Evolutionary conservation across 2,888 invertebrate species (phyloP).

Genomic region (Neria commutata): DNA sequence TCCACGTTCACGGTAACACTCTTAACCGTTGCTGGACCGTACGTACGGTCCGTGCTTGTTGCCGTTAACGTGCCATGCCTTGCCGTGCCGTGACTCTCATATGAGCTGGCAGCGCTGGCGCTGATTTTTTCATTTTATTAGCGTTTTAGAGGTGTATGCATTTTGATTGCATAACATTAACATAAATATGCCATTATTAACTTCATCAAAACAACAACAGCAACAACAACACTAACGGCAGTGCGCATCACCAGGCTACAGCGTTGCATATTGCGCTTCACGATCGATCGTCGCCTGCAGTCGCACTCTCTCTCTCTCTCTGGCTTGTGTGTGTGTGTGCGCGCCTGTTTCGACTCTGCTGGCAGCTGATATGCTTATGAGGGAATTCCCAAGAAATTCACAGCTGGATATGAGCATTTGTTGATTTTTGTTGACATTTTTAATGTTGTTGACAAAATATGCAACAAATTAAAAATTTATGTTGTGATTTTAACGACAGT

Average conservation of each 20-base stretch:
- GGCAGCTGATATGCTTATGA: constrained; percentile 25
- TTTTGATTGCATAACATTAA: constrained; percentile 57
- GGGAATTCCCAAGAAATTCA: constrained; percentile 61
- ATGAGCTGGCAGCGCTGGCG: no score
- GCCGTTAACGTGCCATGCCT: not conserved
- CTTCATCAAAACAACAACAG: constrained; percentile 14
- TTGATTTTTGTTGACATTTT: constrained; percentile 34
- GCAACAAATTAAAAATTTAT: constrained; percentile 43
- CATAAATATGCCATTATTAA: constrained; percentile 55
- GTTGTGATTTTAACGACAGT: constrained; percentile 1
- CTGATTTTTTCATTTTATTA: constrained; percentile 55
- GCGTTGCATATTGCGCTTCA: not conserved
- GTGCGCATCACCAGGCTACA: not conserved
- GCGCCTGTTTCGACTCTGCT: not conserved
- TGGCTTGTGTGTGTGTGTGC: constrained; percentile 8
- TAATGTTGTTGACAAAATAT: constrained; percentile 41
- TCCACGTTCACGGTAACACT: not conserved
- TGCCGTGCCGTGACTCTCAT: no score
- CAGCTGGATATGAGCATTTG: constrained; percentile 52
- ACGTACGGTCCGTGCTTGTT: no score
- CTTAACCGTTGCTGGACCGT: no score
- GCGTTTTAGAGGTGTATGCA: constrained; percentile 53
- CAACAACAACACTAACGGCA: not conserved
- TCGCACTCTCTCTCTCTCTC: no score
- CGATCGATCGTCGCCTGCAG: no score